Conservation (phyloP, 1,140 invertebrate genomes). For the Drosophila ambigua region DNA sequence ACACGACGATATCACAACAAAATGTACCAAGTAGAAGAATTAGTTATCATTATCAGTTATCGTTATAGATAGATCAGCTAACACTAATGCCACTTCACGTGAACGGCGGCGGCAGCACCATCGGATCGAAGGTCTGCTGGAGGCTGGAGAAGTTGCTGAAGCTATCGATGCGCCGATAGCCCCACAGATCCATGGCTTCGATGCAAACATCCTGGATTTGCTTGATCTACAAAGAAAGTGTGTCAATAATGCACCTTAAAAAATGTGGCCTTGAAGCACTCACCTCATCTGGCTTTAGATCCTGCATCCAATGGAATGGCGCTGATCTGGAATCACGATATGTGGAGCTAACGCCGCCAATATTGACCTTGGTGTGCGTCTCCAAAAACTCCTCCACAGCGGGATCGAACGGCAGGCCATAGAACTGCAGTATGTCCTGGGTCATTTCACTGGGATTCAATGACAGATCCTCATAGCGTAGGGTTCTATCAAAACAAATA, state of each 20-base stretch:
- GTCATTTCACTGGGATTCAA: conserved; percentile 89
- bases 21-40: conserved; percentile 82
- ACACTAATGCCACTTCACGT: conserved; percentile 63
- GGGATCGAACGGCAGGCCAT: conserved; percentile 89
- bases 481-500: conserved; percentile 85
- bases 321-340: conserved; percentile 92
- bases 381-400: conserved; percentile 90
- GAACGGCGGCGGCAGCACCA: conserved; percentile 79
- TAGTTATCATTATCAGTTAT: conserved; percentile 72
- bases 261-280: background rate
- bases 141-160: conserved; percentile 83
- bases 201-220: conserved; percentile 87
- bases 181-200: conserved; percentile 92
- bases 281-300: conserved; percentile 89
- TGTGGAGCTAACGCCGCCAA: conserved; percentile 92
- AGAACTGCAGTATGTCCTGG: conserved; percentile 90
- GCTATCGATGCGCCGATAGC: conserved; percentile 86
- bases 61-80: conserved; percentile 27
- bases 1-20: conserved; percentile 82
- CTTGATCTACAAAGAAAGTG: conserved; percentile 60
- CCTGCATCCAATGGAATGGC: conserved; percentile 93
- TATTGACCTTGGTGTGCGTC: conserved; percentile 91
- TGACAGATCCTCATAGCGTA: conserved; percentile 94
- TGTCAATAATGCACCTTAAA: background rate
- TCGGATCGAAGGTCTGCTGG: conserved; percentile 77